A percentile compares a stretch with the other conserved stretches of the same genome.
Conservation (phyloP, 1,140 invertebrate species). For the Galleria mellonella region DNA sequence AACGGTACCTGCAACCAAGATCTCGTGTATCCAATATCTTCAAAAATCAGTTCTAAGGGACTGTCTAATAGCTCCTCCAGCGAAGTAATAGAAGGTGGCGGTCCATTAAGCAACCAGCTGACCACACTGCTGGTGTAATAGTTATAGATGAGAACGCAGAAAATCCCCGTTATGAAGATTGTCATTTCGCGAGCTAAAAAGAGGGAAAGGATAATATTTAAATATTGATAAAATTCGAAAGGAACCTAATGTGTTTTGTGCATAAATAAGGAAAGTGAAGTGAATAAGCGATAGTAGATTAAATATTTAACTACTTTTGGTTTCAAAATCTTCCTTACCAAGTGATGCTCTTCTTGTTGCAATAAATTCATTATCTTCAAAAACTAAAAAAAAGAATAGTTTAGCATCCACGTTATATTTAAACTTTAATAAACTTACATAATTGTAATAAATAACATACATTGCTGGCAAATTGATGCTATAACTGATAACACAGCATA, state of each 20-base stretch:
- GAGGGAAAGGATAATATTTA: too few species aligned
- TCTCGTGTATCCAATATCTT: conserved; percentile 50
- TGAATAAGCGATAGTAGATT: too few species aligned
- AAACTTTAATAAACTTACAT: too few species aligned
- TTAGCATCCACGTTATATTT: neutral
- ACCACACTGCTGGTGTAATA: conserved; percentile 68
- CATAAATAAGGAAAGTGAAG: too few species aligned
- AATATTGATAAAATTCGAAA: too few species aligned
- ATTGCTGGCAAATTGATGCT: conserved; percentile 54
- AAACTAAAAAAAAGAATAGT: conserved; percentile 28
- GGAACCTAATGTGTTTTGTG: too few species aligned
- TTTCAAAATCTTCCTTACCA: conserved; percentile 16
- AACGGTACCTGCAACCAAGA: conserved; percentile 52
- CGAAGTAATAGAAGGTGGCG: conserved; percentile 39
- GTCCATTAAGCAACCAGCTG: conserved; percentile 57
- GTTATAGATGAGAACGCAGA: conserved; percentile 55
- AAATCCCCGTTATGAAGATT: conserved; percentile 44
- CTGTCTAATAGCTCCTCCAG: conserved; percentile 43
- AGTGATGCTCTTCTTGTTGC: conserved; percentile 15
- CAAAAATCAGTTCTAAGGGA: conserved; percentile 41
- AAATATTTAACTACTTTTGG: too few species aligned
- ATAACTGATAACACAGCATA: conserved; percentile 47
- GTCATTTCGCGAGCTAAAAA: conserved; percentile 39
- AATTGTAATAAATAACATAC: conserved; percentile 20
- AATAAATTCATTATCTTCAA: conserved; percentile 33